Conservation (phyloP, 2,113 vertebrate genomes). For the Mohoua ochrocephala region DNA sequence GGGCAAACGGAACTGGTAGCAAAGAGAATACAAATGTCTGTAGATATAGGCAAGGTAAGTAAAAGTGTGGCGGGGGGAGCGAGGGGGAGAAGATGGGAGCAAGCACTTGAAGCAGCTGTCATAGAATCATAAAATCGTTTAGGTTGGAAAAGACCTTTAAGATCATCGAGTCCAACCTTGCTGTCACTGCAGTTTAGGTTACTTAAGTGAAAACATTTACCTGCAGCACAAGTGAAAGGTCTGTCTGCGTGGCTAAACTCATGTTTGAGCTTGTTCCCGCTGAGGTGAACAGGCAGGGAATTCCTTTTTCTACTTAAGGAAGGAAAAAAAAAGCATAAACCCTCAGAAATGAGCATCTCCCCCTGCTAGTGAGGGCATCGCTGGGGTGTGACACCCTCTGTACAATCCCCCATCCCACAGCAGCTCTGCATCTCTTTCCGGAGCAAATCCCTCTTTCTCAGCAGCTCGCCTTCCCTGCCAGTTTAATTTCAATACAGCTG, state of each 20-base stretch:
- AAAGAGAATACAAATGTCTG: neutral
- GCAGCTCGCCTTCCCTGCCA: neutral
- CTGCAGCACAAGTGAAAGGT: neutral
- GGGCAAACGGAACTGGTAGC: neutral
- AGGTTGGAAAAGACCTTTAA: neutral
- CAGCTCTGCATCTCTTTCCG: neutral
- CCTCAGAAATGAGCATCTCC: neutral
- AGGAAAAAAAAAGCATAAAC: accelerated
- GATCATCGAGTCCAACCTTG: neutral
- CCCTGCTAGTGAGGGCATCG: accelerated
- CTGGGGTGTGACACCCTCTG: neutral
- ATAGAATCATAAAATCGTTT: neutral
- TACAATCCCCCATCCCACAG: accelerated
- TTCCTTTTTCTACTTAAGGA: neutral
- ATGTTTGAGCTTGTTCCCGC: accelerated
- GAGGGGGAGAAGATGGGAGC: neutral
- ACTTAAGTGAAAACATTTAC: neutral
- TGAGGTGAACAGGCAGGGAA: neutral
- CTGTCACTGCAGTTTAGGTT: neutral
- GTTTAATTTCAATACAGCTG: conserved; percentile 15
- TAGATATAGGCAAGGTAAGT: neutral
- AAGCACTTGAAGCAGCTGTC: neutral
- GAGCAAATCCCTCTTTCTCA: neutral
- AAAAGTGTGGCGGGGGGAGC: neutral
- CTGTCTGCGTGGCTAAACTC: neutral